Evolutionary conservation across 1,140 invertebrate species (phyloP), one percentile per base, ranked within the genome.

Genomic region (Brachionus asplanchnoidis): DNA sequence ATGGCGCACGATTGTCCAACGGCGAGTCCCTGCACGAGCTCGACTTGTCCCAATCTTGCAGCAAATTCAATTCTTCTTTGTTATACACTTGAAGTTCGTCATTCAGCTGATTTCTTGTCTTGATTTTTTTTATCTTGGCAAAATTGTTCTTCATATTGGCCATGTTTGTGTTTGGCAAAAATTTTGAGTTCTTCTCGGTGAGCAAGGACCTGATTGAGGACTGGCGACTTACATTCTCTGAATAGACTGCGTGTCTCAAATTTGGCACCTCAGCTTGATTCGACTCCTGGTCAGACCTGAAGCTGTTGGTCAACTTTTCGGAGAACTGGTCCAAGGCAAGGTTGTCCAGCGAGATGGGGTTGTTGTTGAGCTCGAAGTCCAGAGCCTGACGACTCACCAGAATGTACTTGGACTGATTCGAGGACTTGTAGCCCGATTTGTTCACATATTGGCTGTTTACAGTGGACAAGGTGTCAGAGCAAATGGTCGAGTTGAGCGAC

Each of bases 101-200:
- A 77, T 77, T 77, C n/a, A 20, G n/a, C 20, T 77, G 73, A 12
- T 17, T 50, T 50, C 50, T 77, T 9, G 73, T 46, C 26, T 77
- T 77, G 8, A 77, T 50, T 77, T 77, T 46, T 77, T 77, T 77
- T 12, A 77, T 50, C 50, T 50, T 46, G 3, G 73, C 73, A 77
- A 50, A 77, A 77, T 73, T 73, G 42, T 73, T 73, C 32, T 73
- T 73, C 68, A 73, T 40, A 42, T 73, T 73, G 12, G 68, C 68
- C 11, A 73, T 42, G 36, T 8, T 73, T 73, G 68, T 73, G 20
- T 73, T 73, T 9, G 44, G 73, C 11, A 77, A 50, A 77, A 77
- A 77, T 77, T 77, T 77, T 1, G 73, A 28, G 50, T 50, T 77
- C 50, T 77, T 77, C 26, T 77, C 73, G 46, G 40, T 77, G 11